Evolutionary conservation across 2,797 vertebrate species (phyloP).

Genomic region (Esox lucius): DNA sequence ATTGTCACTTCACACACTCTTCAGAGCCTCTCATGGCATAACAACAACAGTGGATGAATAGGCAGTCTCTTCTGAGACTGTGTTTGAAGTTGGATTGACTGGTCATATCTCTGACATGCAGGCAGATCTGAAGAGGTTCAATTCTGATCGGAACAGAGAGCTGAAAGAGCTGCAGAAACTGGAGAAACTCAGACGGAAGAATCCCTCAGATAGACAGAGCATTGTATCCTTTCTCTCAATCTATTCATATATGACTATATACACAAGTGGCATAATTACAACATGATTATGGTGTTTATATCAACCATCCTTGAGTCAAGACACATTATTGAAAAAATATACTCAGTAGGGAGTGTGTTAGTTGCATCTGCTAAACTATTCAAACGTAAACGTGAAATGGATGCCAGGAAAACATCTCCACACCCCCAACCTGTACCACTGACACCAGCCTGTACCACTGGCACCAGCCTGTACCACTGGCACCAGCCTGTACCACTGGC

Average conservation of each 20-base stretch:
- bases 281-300: background rate
- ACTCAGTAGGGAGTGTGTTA: too few species aligned
- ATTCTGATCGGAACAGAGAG: slow-evolving; percentile 69
- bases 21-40: slow-evolving; percentile 6
- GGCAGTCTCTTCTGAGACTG: background rate
- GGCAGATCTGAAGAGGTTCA: slow-evolving; percentile 82
- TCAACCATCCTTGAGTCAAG: background rate
- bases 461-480: too few species aligned
- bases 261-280: background rate
- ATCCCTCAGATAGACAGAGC: slow-evolving; percentile 74
- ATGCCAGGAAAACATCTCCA: too few species aligned
- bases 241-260: background rate
- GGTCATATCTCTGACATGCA: slow-evolving; percentile 40
- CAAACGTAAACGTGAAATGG: too few species aligned
- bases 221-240: slow-evolving; percentile 78
- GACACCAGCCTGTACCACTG: too few species aligned
- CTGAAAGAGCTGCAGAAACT: slow-evolving; percentile 81
- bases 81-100: background rate
- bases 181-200: slow-evolving; percentile 73
- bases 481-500: too few species aligned
- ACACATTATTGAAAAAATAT: background rate
- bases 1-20: slow-evolving; percentile 4
- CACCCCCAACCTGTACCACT: too few species aligned
- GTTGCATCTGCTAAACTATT: too few species aligned
- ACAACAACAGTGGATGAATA: background rate